Base-by-base conservation (phyloP, 2,797 vertebrate species). In the Premnoplex brunnescens region DNA sequence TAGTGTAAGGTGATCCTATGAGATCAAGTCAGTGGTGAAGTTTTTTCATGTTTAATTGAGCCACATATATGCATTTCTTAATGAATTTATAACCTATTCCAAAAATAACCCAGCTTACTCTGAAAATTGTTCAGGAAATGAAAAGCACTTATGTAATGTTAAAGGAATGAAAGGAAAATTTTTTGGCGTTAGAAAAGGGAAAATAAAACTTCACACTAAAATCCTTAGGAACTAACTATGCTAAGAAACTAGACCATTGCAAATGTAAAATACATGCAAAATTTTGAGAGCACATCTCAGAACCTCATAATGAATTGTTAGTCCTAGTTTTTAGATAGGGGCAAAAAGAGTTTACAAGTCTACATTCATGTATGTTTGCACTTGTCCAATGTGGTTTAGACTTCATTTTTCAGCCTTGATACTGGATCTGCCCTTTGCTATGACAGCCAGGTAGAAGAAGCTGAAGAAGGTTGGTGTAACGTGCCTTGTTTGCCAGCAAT, bases 111-210 rank as follows among this genome's bases (percentile, higher is more conserved):
- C 9, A 1, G 56, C 48, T 91, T 92, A 90, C 82, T 79, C 37
- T 49, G 34, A 91, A 88, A 94, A 81, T 77, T 51, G 72, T 76
- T 95, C 96, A 96, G 96, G 95, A 97, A 97, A 96, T 91, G 79
- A 93, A 93, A 95, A 90, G 11, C 94, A 91, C 91, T 96, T 95
- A 93, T 0, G 36, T 96, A 95, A 96, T 77, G 94, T 49, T 63
- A 51, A 90, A 93, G 92, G 96, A 96, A 96, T 96, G 96, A 91
- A 86, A 93, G 93, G 91, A 93, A 93, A 93, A 86, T 63, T 79
- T 94, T 51, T 69, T 58, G 67, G 37, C n/a, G 13, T 81, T 81
- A 79, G 76, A 74, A 78, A 86, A 86, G 52, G 71, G 52, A 86
- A 96, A 96, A 85, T 64, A 88, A 73, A 88, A 9, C 63, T 86